These are phyloP conservation scores for Halocynthia roretzi DNA, from an alignment of 23 tunicate species.

Conservation along the genomic window DNA sequence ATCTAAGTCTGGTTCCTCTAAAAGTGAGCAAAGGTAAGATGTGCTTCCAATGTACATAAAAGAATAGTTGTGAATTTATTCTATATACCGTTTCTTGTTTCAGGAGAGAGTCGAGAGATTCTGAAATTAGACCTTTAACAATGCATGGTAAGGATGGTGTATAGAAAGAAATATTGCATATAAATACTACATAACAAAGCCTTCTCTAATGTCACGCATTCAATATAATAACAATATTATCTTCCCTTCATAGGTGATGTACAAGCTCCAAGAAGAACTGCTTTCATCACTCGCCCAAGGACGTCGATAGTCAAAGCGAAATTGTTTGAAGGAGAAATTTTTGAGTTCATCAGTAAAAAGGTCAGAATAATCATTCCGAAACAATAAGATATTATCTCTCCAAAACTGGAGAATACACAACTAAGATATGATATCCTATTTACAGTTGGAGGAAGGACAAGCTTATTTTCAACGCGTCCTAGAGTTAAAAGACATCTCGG, in stretches of 20 bases:
- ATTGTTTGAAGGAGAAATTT: constrained; percentile 56
- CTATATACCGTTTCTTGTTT: too few relatives aligned
- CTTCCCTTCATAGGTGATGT: too few relatives aligned
- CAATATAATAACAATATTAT: too few relatives aligned
- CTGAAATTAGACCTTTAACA: too few relatives aligned
- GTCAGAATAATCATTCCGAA: constrained; percentile 4
- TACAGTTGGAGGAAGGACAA: constrained; percentile 73
- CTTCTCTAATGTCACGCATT: too few relatives aligned
- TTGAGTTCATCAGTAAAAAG: constrained; percentile 44
- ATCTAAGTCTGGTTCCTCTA: neutral
- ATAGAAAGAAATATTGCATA: too few relatives aligned
- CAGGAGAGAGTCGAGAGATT: too few relatives aligned
- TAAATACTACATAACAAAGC: too few relatives aligned
- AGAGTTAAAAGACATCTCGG: constrained; percentile 35
- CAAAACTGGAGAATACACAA: too few relatives aligned
- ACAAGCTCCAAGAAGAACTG: neutral
- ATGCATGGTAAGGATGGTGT: too few relatives aligned
- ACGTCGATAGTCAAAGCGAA: constrained; percentile 41
- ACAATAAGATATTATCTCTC: too few relatives aligned
- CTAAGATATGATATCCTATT: neutral
- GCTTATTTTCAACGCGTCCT: constrained; percentile 36
- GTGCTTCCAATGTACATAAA: neutral
- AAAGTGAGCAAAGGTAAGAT: neutral
- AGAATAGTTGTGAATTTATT: too few relatives aligned
- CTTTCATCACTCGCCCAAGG: constrained; percentile 30